Percentiles rank a stretch among this genome's conserved stretches.
Conservation (phyloP, 2,113 vertebrate species). For the Xiphophorus maculatus region DNA sequence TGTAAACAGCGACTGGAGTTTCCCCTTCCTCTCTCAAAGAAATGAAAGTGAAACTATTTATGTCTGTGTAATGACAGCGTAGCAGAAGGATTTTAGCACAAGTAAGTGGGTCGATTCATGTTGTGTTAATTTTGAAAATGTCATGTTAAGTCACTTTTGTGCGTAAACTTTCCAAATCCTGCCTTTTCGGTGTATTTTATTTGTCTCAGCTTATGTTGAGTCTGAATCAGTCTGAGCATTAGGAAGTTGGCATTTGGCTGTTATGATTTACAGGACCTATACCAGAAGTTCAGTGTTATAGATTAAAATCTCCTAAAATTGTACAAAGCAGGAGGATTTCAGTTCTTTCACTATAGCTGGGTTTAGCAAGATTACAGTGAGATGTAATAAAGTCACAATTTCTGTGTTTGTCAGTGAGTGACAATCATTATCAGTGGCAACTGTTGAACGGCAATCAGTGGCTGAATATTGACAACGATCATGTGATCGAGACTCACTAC, state of each 20-base stretch:
- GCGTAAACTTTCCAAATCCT: not conserved
- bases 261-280: not conserved
- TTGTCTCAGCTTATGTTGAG: conserved; percentile 15
- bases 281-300: not conserved
- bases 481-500: conserved; percentile 74
- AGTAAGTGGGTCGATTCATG: not conserved
- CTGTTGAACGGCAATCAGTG: conserved; percentile 41
- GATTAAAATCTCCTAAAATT: not conserved
- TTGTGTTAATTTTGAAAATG: not conserved
- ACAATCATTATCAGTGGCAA: conserved; percentile 68
- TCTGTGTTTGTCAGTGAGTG: conserved; percentile 28
- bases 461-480: conserved; percentile 54
- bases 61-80: not conserved
- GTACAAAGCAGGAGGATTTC: not conserved
- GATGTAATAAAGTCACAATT: not conserved
- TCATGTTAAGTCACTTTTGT: not conserved
- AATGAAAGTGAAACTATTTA: not conserved
- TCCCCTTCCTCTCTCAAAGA: not conserved
- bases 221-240: not conserved
- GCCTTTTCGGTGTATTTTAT: not conserved
- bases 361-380: too few species aligned
- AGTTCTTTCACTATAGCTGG: not conserved
- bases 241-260: not conserved
- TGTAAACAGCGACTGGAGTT: not conserved
- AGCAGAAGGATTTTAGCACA: too few species aligned